Evolutionary conservation across 2,888 invertebrate genomes (phyloP).

Genomic region (Lomographa bimaculata): DNA sequence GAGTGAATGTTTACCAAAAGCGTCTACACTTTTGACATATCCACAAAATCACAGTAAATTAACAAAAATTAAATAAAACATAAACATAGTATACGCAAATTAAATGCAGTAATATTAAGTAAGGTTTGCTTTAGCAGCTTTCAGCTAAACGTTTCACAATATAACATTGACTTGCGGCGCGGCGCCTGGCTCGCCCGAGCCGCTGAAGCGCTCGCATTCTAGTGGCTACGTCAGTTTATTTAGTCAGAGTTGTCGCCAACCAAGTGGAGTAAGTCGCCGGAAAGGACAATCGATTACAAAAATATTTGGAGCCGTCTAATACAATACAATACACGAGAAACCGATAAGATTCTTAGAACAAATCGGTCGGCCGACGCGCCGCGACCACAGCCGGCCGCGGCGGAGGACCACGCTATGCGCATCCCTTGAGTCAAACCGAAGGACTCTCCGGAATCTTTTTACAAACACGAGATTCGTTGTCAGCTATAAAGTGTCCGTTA

Average conservation of each 20-base stretch:
- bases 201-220: slow-evolving; percentile 3
- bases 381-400: not conserved
- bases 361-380: slow-evolving; percentile 41
- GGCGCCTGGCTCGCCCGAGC: slow-evolving; percentile 17
- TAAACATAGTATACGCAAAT: slow-evolving; percentile 60
- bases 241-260: slow-evolving; percentile 4
- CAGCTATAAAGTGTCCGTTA: slow-evolving; percentile 45
- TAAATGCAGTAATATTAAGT: slow-evolving; percentile 68
- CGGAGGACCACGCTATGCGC: slow-evolving; percentile 70
- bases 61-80: slow-evolving; percentile 63
- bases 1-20: slow-evolving; percentile 29
- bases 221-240: slow-evolving; percentile 1
- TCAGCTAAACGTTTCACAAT: slow-evolving; percentile 55
- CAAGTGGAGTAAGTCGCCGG: slow-evolving; percentile 19
- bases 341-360: slow-evolving; percentile 54
- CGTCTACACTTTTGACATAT: slow-evolving; percentile 49
- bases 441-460: slow-evolving; percentile 50
- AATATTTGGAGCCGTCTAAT: slow-evolving; percentile 32
- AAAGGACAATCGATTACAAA: slow-evolving; percentile 27
- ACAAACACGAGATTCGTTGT: slow-evolving; percentile 74
- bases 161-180: slow-evolving; percentile 32
- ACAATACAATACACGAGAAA: slow-evolving; percentile 26
- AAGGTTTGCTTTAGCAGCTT: slow-evolving; percentile 64
- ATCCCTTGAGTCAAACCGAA: slow-evolving; percentile 54
- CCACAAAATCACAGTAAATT: slow-evolving; percentile 50